phyloP scores from a whole-genome alignment of 2,888 invertebrate genomes.

The Mycalesis mineus region DNA sequence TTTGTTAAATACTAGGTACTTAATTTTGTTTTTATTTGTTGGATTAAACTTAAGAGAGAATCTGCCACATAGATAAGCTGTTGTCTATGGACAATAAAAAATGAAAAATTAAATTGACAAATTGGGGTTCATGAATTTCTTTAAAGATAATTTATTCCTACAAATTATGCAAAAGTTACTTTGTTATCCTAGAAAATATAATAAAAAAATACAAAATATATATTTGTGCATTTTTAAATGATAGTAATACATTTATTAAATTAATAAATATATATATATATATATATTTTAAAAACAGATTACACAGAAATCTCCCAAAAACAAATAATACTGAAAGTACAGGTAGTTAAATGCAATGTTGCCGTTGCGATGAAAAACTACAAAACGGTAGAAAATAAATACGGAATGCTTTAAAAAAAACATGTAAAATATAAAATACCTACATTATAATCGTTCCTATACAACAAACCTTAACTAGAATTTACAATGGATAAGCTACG shows the following conservation, averaged over 20 bases:
- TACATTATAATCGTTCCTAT: slow-evolving; percentile 32
- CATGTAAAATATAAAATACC: slow-evolving; percentile 24
- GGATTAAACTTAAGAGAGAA: too few species aligned
- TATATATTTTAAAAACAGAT: too few species aligned
- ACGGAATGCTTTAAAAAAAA: slow-evolving; percentile 44
- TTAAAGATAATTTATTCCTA: too few species aligned
- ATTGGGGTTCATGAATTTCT: too few species aligned
- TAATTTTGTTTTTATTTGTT: too few species aligned
- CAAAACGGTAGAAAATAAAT: slow-evolving; percentile 41
- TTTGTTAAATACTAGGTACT: too few species aligned
- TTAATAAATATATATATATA: too few species aligned
- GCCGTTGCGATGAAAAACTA: slow-evolving; percentile 19
- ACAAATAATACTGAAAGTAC: slow-evolving; percentile 26
- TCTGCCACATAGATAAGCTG: too few species aligned
- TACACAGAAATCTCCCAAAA: slow-evolving; percentile 12
- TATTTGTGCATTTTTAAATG: background rate
- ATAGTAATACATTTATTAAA: background rate
- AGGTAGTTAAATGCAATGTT: slow-evolving; percentile 16
- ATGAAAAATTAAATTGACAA: too few species aligned
- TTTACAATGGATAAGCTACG: slow-evolving; percentile 44
- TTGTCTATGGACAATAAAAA: too few species aligned
- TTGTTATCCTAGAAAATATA: background rate
- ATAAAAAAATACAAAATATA: background rate
- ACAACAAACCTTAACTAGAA: slow-evolving; percentile 38
- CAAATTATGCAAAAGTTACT: background rate